Conservation (phyloP, 2,888 invertebrate genomes). For the Venustoraphidia nigricollis region DNA sequence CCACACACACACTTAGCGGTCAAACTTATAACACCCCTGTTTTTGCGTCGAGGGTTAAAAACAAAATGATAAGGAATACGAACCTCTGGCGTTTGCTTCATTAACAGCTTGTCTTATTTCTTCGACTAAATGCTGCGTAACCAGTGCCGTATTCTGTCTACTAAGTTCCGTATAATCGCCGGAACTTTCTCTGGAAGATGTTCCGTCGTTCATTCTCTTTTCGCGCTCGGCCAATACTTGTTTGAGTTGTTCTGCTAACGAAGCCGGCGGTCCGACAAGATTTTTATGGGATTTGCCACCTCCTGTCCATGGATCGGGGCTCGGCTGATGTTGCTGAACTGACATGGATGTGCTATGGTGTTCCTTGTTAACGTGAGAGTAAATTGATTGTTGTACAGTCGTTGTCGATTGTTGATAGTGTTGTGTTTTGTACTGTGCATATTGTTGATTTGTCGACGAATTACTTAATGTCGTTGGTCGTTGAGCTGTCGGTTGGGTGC, state of each 20-base stretch:
- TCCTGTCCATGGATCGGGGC: slow-evolving; percentile 26
- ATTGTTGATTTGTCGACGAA: slow-evolving; percentile 12
- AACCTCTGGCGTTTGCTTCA: slow-evolving; percentile 78
- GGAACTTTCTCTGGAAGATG: slow-evolving; percentile 41
- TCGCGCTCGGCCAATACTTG: slow-evolving; percentile 76
- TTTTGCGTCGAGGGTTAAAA: background rate
- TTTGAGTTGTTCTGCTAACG: slow-evolving; percentile 73
- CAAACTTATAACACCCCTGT: too few species aligned
- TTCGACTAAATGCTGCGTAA: slow-evolving; percentile 68
- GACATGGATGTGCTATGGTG: slow-evolving; percentile 8
- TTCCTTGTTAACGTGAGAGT: slow-evolving; percentile 38
- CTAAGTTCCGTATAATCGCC: slow-evolving; percentile 46
- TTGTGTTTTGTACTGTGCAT: slow-evolving; percentile 14
- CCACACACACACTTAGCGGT: too few species aligned
- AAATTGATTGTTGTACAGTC: slow-evolving; percentile 21
- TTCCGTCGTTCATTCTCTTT: slow-evolving; percentile 43
- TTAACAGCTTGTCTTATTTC: slow-evolving; percentile 79
- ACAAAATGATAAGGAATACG: slow-evolving; percentile 1
- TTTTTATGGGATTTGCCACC: slow-evolving; percentile 21
- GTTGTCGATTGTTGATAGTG: slow-evolving; percentile 13
- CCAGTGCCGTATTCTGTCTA: slow-evolving; percentile 46
- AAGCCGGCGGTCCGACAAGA: slow-evolving; percentile 53
- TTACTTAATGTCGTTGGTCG: slow-evolving; percentile 11
- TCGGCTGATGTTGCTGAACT: slow-evolving; percentile 20
- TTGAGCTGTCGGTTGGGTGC: slow-evolving; percentile 19